Evolutionary conservation across 92 coral and sea anemone genomes (phyloP).

Genomic region (Porites rus): DNA sequence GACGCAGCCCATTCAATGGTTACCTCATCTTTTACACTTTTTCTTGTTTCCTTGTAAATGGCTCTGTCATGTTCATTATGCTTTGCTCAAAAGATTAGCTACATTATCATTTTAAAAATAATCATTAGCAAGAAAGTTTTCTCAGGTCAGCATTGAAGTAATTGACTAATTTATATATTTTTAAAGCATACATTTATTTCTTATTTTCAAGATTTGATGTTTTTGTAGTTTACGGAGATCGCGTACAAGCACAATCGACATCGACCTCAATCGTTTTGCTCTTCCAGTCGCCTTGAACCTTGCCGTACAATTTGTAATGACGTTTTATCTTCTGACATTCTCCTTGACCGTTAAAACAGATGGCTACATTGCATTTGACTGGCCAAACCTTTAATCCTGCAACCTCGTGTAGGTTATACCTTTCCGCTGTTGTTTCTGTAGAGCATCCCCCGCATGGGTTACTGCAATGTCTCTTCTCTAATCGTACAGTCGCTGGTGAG

Average conservation of each 20-base stretch:
- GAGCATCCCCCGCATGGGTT: conserved; percentile 3
- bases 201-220: no score
- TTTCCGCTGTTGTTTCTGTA: neutral
- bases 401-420: neutral
- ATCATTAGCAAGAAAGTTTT: no score
- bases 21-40: no score
- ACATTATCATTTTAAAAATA: no score
- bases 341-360: neutral
- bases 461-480: neutral
- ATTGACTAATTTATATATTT: no score
- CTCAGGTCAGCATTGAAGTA: no score
- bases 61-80: no score
- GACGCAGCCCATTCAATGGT: no score
- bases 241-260: conserved; percentile 10
- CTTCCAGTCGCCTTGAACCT: neutral
- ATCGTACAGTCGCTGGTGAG: neutral
- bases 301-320: neutral
- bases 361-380: neutral
- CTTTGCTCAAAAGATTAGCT: no score
- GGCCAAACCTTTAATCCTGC: neutral
- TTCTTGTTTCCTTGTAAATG: no score
- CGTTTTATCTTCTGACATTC: neutral
- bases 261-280: neutral
- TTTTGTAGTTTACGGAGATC: neutral
- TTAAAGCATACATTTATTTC: no score